A percentile compares a stretch with the other conserved stretches of the same genome.
Evolutionary conservation across 53 echinoderm and acorn worm genomes (phyloP).

Genomic region (Patiria pectinifera): DNA sequence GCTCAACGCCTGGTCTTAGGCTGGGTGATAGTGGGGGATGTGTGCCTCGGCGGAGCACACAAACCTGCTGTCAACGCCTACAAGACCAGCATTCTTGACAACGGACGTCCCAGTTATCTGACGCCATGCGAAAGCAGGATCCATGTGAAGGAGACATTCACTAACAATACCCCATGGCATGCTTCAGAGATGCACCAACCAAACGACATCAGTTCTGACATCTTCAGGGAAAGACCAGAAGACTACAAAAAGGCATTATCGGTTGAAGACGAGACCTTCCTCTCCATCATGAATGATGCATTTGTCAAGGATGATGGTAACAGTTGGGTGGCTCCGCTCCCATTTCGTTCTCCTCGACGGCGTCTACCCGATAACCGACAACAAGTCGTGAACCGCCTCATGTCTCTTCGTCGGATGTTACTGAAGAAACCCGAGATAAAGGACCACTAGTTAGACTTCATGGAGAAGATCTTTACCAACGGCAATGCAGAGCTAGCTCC

Average conservation of each 20-base stretch:
- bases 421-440: slow-evolving; percentile 48
- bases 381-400: slow-evolving; percentile 53
- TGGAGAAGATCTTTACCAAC: slow-evolving; percentile 41
- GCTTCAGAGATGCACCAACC: not conserved
- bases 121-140: slow-evolving; percentile 53
- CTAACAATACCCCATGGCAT: not conserved
- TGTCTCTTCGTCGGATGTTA: slow-evolving; percentile 38
- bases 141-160: slow-evolving; percentile 47
- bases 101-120: slow-evolving; percentile 60
- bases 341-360: slow-evolving; percentile 34
- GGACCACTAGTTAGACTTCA: slow-evolving; percentile 49
- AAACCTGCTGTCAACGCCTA: slow-evolving; percentile 44
- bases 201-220: not conserved
- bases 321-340: slow-evolving; percentile 54
- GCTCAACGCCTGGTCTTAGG: slow-evolving; percentile 65
- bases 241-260: slow-evolving; percentile 44
- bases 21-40: slow-evolving; percentile 67
- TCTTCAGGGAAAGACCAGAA: slow-evolving; percentile 26
- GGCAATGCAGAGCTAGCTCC: slow-evolving; percentile 45
- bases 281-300: slow-evolving; percentile 39
- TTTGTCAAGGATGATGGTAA: slow-evolving; percentile 22
- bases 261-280: slow-evolving; percentile 44
- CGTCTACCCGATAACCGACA: slow-evolving; percentile 57
- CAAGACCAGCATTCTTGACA: slow-evolving; percentile 42
- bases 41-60: slow-evolving; percentile 52